Base-by-base conservation (phyloP, 2,888 invertebrate species). In the Notodonta dromedarius region DNA sequence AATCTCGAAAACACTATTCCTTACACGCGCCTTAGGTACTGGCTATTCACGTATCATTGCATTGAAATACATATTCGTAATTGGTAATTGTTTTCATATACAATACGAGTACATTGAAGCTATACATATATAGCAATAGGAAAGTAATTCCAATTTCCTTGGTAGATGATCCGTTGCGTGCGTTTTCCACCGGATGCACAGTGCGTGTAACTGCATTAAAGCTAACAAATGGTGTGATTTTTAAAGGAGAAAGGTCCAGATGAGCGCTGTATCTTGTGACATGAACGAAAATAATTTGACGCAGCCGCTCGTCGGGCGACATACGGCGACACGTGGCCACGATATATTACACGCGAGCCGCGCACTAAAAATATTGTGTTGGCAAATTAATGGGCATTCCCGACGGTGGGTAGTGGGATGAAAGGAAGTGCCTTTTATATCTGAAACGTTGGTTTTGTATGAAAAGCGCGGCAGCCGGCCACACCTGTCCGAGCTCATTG, bases 381-480 rank as follows among this genome's bases (percentile, higher is more conserved):
- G 93, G 93, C 93, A 93, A 93, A 93, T 93, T 93, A 93, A 93
- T 93, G 93, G 93, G 93, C 93, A 93, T 93, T 93, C 93, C 85
- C 90, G 89, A 88, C 90, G 84, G 90, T 93, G 87, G 93, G 90
- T 89, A 84, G 90, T 88, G 91, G 93, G 93, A 92, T 92, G 93
- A 93, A 93, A 93, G 93, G 91, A 92, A 91, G 90, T 91, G 91
- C 90, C 92, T 92, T 92, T 93, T 91, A 92, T 91, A 92, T 90
- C 91, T 91, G 91, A 91, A 91, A 88, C 91, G 91, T 89, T 90
- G 88, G 89, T 92, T 93, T 91, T 91, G 91, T 92, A 87, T 90
- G 93, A 92, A 90, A 92, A 89, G 89, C 83, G 88, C 83, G 85
- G 92, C 93, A 93, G 93, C 93, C 93, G 93, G 85, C 76, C 87